Percentiles rank a stretch among this genome's conserved stretches.
Evolutionary conservation across 2,113 vertebrate genomes (phyloP).

Genomic region (Chloroceryle aenea): DNA sequence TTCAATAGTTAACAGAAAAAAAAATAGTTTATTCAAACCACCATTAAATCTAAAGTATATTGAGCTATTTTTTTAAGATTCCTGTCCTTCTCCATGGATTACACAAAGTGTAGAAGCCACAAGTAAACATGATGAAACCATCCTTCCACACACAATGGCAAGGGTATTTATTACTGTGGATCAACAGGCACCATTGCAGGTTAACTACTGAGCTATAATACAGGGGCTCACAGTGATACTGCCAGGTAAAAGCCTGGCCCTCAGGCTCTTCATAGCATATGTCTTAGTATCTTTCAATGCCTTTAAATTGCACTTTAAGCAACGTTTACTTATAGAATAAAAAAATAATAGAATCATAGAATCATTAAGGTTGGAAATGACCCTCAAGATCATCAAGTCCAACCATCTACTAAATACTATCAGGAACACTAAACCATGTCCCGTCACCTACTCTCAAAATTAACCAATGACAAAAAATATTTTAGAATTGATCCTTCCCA

Average conservation of each 20-base stretch:
- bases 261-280: not conserved
- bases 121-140: not conserved
- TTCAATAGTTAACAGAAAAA: not conserved
- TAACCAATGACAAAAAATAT: not conserved
- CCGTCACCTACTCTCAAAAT: not conserved
- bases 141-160: not conserved
- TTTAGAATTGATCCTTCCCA: not conserved
- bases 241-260: not conserved
- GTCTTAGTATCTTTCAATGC: not conserved
- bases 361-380: too few species aligned
- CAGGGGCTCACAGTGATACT: not conserved
- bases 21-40: not conserved
- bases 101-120: not conserved
- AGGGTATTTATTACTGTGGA: not conserved
- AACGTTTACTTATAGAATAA: not conserved
- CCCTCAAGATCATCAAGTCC: too few species aligned
- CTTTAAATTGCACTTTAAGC: not conserved
- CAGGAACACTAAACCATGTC: too few species aligned
- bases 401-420: too few species aligned
- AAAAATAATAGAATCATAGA: too few species aligned
- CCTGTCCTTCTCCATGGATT: not conserved
- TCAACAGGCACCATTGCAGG: not conserved
- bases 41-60: not conserved
- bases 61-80: not conserved
- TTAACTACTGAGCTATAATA: not conserved